Evolutionary conservation across 2,888 invertebrate species (phyloP).

Genomic region (Diaphora mendica): DNA sequence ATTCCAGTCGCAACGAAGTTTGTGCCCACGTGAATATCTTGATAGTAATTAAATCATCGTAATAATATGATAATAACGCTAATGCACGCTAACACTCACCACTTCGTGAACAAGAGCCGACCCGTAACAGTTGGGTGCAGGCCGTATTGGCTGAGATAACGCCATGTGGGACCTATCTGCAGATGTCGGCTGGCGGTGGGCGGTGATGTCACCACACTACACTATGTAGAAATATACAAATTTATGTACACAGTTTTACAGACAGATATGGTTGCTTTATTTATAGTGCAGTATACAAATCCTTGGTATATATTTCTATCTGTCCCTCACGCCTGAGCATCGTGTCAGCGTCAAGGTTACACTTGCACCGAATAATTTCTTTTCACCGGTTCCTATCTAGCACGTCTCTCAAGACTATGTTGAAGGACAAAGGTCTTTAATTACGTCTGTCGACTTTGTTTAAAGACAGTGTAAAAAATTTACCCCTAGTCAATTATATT

Average conservation of each 20-base stretch:
- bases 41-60: not conserved
- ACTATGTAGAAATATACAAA: not conserved
- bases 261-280: not conserved
- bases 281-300: not conserved
- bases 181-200: not conserved
- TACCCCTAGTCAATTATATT: no score
- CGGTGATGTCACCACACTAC: not conserved
- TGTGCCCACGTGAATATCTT: not conserved
- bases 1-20: not conserved
- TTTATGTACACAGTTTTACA: not conserved
- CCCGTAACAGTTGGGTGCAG: conserved; percentile 2
- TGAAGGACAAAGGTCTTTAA: no score
- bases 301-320: no score
- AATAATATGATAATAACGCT: conserved; percentile 13
- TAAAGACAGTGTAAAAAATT: no score
- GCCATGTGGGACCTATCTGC: not conserved
- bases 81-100: conserved; percentile 10
- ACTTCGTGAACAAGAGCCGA: conserved; percentile 18
- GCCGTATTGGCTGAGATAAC: not conserved
- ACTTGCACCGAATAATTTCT: no score
- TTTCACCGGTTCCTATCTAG: no score
- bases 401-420: no score
- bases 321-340: no score
- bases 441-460: no score
- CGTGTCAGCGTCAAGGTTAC: no score